These are phyloP conservation scores for Anthopleura sola DNA, from an alignment of 64 coral and sea anemone genomes.

Conservation along the genomic window DNA sequence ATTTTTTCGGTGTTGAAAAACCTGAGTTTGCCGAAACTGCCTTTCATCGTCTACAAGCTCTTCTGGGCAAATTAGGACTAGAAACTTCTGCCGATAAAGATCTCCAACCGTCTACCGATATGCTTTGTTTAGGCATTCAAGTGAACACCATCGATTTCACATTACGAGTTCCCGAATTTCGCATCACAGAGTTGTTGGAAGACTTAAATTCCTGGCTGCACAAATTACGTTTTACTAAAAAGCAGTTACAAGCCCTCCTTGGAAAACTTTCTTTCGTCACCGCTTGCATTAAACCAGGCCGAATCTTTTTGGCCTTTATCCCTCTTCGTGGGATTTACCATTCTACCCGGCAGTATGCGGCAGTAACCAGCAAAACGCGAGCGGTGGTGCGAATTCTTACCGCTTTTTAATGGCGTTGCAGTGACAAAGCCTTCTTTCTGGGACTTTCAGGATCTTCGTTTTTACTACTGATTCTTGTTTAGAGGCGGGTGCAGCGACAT, in stretches of 20 bases:
- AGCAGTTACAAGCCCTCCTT: slow-evolving; percentile 25
- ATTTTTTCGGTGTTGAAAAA: slow-evolving; percentile 27
- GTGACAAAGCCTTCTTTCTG: not conserved
- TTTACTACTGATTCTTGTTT: slow-evolving; percentile 16
- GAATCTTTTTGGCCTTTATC: slow-evolving; percentile 31
- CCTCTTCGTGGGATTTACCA: not conserved
- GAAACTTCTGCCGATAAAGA: slow-evolving; percentile 26
- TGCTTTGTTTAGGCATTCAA: not conserved
- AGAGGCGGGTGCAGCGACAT: slow-evolving; percentile 9
- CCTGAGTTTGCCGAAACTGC: not conserved
- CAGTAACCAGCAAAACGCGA: not conserved
- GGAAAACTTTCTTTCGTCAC: slow-evolving; percentile 33
- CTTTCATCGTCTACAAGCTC: slow-evolving; percentile 7
- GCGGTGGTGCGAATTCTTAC: slow-evolving; percentile 15
- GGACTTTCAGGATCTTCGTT: not conserved
- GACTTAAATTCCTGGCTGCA: slow-evolving; percentile 10
- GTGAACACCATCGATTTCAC: slow-evolving; percentile 4
- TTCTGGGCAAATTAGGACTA: slow-evolving; percentile 19
- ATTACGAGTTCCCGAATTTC: not conserved
- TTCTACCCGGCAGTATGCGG: not conserved
- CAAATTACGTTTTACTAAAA: not conserved
- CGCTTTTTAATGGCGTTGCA: slow-evolving; percentile 6
- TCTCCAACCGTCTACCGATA: slow-evolving; percentile 8
- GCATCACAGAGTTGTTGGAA: not conserved
- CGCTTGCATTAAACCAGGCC: slow-evolving; percentile 7